phyloP scores from a whole-genome alignment of 2,888 invertebrate species.

The Byasa hedistus region DNA sequence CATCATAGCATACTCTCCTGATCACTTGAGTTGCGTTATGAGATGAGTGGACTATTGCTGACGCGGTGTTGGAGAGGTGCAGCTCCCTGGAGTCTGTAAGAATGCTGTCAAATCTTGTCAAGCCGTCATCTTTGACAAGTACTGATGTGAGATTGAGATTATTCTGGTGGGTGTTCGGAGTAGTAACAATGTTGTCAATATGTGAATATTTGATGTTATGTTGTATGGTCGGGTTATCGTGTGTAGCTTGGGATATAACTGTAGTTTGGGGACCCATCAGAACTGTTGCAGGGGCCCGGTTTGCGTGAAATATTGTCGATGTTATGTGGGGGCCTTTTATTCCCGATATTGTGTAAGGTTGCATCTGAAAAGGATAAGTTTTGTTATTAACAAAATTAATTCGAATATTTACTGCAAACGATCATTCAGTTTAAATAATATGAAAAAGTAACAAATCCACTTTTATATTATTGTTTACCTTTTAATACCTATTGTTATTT shows the following conservation, averaged over 20 bases:
- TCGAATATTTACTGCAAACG: too few relatives aligned
- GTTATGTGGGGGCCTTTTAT: conserved; percentile 66
- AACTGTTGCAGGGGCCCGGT: conserved; percentile 64
- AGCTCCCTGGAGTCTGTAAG: conserved; percentile 61
- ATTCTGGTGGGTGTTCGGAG: conserved; percentile 47
- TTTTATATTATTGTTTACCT: too few relatives aligned
- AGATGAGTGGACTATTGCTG: conserved; percentile 64
- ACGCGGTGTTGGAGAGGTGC: conserved; percentile 59
- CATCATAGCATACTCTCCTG: conserved; percentile 63
- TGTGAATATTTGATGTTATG: conserved; percentile 60
- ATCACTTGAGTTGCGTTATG: conserved; percentile 71
- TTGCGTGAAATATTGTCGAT: conserved; percentile 67
- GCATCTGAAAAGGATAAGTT: conserved; percentile 52
- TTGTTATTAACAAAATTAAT: too few relatives aligned
- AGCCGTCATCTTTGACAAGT: conserved; percentile 60
- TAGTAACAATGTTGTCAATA: conserved; percentile 64
- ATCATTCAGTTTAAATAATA: too few relatives aligned
- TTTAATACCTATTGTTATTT: too few relatives aligned
- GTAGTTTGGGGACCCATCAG: conserved; percentile 69
- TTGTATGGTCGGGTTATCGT: conserved; percentile 44
- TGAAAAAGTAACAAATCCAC: too few relatives aligned
- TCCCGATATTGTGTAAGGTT: conserved; percentile 62
- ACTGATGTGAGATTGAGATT: conserved; percentile 57
- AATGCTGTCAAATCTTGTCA: conserved; percentile 61
- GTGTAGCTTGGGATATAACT: conserved; percentile 66